Conservation (phyloP, 2,113 vertebrate species). For the Theropithecus gelada region DNA sequence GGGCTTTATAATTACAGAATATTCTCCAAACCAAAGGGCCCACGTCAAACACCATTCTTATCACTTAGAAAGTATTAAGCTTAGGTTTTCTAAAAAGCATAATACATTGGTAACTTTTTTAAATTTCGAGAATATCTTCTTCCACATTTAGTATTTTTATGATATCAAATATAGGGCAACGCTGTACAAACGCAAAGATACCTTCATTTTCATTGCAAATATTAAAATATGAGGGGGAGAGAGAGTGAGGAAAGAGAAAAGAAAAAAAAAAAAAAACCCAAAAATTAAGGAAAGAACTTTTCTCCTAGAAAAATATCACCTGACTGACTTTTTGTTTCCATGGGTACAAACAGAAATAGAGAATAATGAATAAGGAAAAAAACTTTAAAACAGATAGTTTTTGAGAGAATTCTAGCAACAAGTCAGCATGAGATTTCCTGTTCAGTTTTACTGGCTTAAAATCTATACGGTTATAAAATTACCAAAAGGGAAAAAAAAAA, state of each 20-base stretch:
- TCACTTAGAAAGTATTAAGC: background rate
- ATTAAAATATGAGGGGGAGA: background rate
- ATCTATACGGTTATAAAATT: constrained; percentile 50
- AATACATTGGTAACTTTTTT: background rate
- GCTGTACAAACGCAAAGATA: background rate
- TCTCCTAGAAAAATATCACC: background rate
- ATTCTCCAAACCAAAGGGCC: background rate
- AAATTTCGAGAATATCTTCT: background rate
- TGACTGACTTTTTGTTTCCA: background rate
- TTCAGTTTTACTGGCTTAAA: constrained; percentile 61
- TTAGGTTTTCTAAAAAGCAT: background rate
- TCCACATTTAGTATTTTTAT: background rate
- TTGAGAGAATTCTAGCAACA: constrained; percentile 66
- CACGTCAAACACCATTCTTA: background rate
- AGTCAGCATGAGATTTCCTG: constrained; percentile 17
- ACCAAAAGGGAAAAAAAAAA: constrained; percentile 7
- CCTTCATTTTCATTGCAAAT: background rate
- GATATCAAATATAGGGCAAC: background rate
- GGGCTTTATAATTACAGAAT: background rate
- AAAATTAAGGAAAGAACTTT: background rate
- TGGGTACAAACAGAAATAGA: background rate
- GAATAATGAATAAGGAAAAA: constrained; percentile 20
- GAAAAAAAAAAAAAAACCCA: background rate
- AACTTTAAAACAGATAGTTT: constrained; percentile 33
- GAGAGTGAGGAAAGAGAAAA: background rate